Evolutionary conservation across 1,140 invertebrate species (phyloP), one percentile per base, ranked within the genome.

Genomic region (Laodelphax striatellus): DNA sequence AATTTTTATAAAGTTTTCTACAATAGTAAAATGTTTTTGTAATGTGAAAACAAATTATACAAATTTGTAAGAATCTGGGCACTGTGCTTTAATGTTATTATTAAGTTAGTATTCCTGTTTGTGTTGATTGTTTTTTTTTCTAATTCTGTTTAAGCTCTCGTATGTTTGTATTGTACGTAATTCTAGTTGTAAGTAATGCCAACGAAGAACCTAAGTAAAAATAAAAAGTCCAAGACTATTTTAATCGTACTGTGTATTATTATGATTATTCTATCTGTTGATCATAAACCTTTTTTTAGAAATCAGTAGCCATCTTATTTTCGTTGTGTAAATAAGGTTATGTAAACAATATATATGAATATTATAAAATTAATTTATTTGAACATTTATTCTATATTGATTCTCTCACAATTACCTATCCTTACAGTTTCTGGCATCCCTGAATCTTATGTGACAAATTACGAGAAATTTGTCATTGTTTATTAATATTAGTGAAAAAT

Each of bases 321-420:
- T 22, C 46, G 46, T 50, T 50, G 46, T 50, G 46, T 50, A 50
- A 50, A 50, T 50, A 50, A 50, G 21, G 21, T 50, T 50, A 50
- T 50, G 46, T 50, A 50, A 50, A 50, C 46, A 50, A 22, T 50
- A 50, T 50, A 50, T 50, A 50, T 50, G 46, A 50, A 50, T 50
- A 50, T 50, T 50, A 50, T 50, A 50, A 50, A 50, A 50, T 50
- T 50, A 50, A 19, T 50, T 38, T 38, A 38, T 38, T 38, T 38
- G 34, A 38, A 38, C 34, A 38, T 38, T 38, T 38, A 38, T 38
- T 38, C 34, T 38, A 38, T 38, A 38, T 38, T 38, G 11, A 38
- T 38, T 38, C 34, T 38, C 34, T 38, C 34, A 28, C 11, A 38
- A 38, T 13, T 38, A 1, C 34, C 34, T 38, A 38, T 38, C 34